phyloP scores from a whole-genome alignment of 2,797 vertebrate species.

The Sebastes steindachneri region DNA sequence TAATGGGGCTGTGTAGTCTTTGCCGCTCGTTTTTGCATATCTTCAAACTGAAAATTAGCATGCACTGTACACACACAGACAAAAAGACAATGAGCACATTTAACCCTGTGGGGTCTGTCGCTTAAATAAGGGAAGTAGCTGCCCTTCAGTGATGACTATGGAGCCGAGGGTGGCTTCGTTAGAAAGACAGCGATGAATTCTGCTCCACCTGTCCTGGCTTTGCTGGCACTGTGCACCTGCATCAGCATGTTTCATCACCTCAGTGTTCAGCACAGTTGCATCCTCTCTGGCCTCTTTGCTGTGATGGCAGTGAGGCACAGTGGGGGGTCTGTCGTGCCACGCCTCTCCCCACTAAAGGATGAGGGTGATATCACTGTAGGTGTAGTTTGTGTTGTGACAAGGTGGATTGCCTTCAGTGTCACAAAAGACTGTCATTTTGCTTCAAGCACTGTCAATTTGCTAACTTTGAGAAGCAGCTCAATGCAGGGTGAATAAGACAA shows the following conservation, averaged over 20 bases:
- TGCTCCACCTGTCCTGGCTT: slow-evolving; percentile 6
- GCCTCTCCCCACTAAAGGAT: slow-evolving; percentile 17
- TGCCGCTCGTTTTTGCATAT: slow-evolving; percentile 24
- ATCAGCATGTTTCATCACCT: slow-evolving; percentile 50
- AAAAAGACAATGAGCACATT: slow-evolving; percentile 8
- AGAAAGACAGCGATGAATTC: slow-evolving; percentile 14
- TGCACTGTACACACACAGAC: slow-evolving; percentile 1
- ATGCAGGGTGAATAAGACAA: background rate
- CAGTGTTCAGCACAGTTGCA: slow-evolving; percentile 20
- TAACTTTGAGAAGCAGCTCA: background rate
- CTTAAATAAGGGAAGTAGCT: slow-evolving; percentile 1
- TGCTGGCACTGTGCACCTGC: slow-evolving; percentile 32
- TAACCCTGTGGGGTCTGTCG: background rate
- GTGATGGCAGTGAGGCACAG: background rate
- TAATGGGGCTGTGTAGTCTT: slow-evolving; percentile 18
- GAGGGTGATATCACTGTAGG: background rate
- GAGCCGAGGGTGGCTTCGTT: background rate
- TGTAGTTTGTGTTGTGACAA: background rate
- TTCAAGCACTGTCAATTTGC: background rate
- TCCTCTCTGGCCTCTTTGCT: slow-evolving; percentile 8
- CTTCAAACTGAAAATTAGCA: slow-evolving; percentile 17
- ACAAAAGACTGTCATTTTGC: background rate
- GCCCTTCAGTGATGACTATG: background rate
- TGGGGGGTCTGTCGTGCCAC: background rate
- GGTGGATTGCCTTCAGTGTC: background rate